Evolutionary conservation across 64 coral and sea anemone species (phyloP), one percentile per base, ranked within the genome.

Genomic region (Porites lutea): DNA sequence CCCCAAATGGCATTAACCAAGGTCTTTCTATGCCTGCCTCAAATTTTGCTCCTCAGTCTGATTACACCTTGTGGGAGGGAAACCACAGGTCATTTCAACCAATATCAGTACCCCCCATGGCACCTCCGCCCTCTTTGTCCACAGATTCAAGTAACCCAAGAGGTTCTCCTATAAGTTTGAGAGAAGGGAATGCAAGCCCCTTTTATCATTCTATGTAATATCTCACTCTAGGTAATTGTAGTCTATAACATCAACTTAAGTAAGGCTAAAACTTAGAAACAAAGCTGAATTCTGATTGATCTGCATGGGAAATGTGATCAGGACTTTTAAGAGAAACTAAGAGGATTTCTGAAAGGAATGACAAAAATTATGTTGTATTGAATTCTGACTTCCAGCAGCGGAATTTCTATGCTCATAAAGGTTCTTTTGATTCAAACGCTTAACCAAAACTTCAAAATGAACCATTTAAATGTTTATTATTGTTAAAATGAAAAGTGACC

Each of bases 341-440:
- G 27, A 37, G 27, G 27, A 37, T 37, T 37, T 37, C 27, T 37
- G 27, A 37, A 37, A 37, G 27, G 27, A 37, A 37, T 37, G 27
- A 37, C 27, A 37, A 77, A 66, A 66, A 66, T 66, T 66, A 66
- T 66, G 64, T 66, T 71, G 68, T 23, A 73, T 21, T 73, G 71
- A 73, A 73, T 73, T 73, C 71, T 73, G 71, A 73, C 71, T 73
- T 73, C 71, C 71, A 73, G 71, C 71, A 73, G 43, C 22, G 20
- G 71, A 73, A 73, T 73, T 73, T 73, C 71, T 73, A 73, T 73
- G 71, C 71, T 73, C 71, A 73, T 73, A 73, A 73, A 73, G 71
- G 71, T 73, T 73, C 71, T 73, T 73, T 73, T 73, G 71, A 73
- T 73, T 73, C 44, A 73, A 73, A 73, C 21, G 13, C 71, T 37